Base-by-base conservation (phyloP, 2,888 invertebrate species). In the Boloria euphrosyne region DNA sequence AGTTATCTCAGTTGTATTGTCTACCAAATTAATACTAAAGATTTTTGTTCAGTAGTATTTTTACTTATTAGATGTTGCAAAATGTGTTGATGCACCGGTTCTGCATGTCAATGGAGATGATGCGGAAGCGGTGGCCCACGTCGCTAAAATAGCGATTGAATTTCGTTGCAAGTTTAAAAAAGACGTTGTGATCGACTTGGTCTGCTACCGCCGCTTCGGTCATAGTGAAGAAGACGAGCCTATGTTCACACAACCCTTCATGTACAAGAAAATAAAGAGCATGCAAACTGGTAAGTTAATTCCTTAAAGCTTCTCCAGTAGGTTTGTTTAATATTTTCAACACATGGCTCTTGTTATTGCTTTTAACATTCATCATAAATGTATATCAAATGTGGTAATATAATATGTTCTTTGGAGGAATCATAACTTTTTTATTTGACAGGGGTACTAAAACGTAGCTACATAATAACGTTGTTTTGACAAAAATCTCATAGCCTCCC, bases 181-280 rank as follows among this genome's bases (percentile, higher is more conserved):
- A 83, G 97, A 98, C 87, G 95, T 96, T 62, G 95, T 97, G 22
- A 93, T 97, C 71, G 97, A 98, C 89, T 90, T 97, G 77, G 96
- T 97, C 71, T 94, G 95, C 79, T 96, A 97, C 84, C 96, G 97
- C 74, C 96, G 97, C 79, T 95, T 95, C 83, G 98, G 98, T 0
- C 98, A 98, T 93, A 98, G 98, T 82, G 98, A 98, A 90, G 95
- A 96, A 82, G 98, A 98, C 87, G 98, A 98, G 86, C 98, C 98
- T 0, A 97, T 96, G 96, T 96, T 97, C 85, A 98, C 98, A 3
- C 98, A 98, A 85, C 98, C 98, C 0, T 93, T 97, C 72, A 98
- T 98, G 98, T 98, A 98, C 93, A 96, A 96, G 83, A 96, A 95
- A 81, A 97, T 98, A 74, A 93, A 93, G 66, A 89, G 93, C 51